Conservation (phyloP, 2,797 vertebrate genomes). For the Neopelma chrysocephalum region DNA sequence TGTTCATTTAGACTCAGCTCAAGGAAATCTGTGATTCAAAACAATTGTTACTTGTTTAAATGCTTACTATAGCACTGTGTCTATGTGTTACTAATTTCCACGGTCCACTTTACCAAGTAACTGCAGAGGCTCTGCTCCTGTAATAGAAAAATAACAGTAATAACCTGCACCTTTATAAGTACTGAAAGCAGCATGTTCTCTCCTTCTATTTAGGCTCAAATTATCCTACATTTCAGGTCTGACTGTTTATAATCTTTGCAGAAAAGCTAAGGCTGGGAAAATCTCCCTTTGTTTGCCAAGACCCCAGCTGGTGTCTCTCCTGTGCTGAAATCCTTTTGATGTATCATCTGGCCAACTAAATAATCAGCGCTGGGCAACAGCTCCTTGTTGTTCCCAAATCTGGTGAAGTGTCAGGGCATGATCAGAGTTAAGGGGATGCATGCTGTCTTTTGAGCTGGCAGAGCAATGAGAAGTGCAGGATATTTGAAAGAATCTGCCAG, state of each 20-base stretch:
- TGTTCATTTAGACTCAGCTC: neutral
- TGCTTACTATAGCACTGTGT: neutral
- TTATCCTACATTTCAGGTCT: neutral
- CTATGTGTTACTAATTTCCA: neutral
- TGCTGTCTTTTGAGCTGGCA: neutral
- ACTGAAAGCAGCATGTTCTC: neutral
- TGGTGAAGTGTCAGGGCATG: neutral
- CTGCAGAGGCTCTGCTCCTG: neutral
- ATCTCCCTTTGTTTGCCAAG: neutral
- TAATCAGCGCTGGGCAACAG: neutral
- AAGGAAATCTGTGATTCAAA: neutral
- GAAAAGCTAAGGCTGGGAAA: neutral
- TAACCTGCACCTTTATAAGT: neutral
- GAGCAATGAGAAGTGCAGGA: neutral
- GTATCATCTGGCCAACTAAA: constrained; percentile 1
- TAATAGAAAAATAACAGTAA: neutral
- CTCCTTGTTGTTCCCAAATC: neutral
- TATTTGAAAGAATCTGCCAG: neutral
- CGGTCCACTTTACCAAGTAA: neutral
- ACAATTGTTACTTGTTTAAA: neutral
- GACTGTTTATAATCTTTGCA: neutral
- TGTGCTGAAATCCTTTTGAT: constrained; percentile 3
- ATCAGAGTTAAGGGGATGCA: neutral
- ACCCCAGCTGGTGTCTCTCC: neutral
- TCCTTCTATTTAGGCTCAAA: neutral